Base-by-base conservation (phyloP, 2,888 invertebrate genomes). In the Lasioglossum vierecki region DNA sequence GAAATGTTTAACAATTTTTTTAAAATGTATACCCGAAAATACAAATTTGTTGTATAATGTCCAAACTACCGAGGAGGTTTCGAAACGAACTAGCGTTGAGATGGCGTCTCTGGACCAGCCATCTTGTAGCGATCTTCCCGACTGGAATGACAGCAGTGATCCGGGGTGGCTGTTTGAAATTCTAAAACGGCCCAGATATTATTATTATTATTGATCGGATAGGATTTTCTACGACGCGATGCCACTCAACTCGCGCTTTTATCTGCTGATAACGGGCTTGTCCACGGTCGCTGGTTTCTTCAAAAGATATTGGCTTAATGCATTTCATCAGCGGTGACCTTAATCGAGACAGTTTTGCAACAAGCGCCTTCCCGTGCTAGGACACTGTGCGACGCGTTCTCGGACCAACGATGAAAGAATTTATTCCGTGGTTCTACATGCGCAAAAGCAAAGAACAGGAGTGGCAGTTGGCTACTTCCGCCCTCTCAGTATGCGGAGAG, bases 241-340 rank as follows among this genome's bases (percentile, higher is more conserved):
- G 26, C 0, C 60, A 8, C 39, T 35, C 46, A 39, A 35, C 39
- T 44, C 35, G 70, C 15, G 71, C 46, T 35, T n/a, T 72, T 44
- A 22, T 70, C 76, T 70, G 11, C 75, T 57, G 86, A 85, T 78
- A 82, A 82, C 39, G 8, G 39, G 41, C 70, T 49, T 66, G 26
- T 26, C 57, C 63, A 35, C 46, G 70, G 39, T 13, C 76, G 39
- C 9, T 76, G 66, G 81, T 81, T 86, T 87, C 79, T 76, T 82
- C 66, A 83, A 84, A 80, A 84, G 82, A 81, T 87, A 87, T 87
- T 88, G 85, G 81, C 88, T 88, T 83, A 83, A 88, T 82, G 78
- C 82, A 79, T 78, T 81, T 83, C 82, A 85, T 79, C 76, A 80
- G 77, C 74, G 46, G 77, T 80, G 88, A 83, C 87, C 88, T 87